Evolutionary conservation across 2,113 vertebrate genomes (phyloP).

Genomic region (Nycticebus coucang): DNA sequence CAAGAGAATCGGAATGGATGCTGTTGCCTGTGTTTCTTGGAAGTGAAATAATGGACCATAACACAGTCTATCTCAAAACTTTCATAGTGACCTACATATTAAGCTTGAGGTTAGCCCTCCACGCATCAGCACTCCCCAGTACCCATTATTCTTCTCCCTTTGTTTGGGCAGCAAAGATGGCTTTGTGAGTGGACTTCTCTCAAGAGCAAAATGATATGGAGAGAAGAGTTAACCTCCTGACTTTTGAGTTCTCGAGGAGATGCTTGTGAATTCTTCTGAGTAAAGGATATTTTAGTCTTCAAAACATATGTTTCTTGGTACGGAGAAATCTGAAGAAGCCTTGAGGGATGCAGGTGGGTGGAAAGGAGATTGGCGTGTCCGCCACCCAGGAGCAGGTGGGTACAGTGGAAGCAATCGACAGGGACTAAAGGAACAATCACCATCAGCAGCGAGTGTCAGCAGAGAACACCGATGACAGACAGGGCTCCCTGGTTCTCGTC

Average conservation of each 20-base stretch:
- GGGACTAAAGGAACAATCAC: neutral
- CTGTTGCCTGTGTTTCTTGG: too few species aligned
- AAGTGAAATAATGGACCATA: too few species aligned
- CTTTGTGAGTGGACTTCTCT: neutral
- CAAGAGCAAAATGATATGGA: neutral
- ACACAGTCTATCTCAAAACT: too few species aligned
- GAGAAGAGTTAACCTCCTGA: neutral
- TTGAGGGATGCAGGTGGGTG: neutral
- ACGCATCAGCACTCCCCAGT: neutral
- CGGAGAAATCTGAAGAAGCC: neutral
- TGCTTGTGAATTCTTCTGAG: neutral
- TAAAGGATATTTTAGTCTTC: neutral
- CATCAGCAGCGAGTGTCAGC: neutral
- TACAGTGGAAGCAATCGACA: neutral
- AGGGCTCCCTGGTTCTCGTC: neutral
- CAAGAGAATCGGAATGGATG: too few species aligned
- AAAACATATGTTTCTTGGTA: neutral
- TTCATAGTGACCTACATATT: too few species aligned
- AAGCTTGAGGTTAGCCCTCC: neutral
- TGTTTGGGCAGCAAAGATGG: neutral
- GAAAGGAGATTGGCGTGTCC: neutral
- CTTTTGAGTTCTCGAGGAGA: neutral
- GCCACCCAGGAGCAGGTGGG: neutral
- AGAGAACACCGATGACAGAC: neutral
- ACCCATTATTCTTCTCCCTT: neutral